Evolutionary conservation across 2,113 vertebrate genomes (phyloP).

Genomic region (Xiphophorus maculatus): DNA sequence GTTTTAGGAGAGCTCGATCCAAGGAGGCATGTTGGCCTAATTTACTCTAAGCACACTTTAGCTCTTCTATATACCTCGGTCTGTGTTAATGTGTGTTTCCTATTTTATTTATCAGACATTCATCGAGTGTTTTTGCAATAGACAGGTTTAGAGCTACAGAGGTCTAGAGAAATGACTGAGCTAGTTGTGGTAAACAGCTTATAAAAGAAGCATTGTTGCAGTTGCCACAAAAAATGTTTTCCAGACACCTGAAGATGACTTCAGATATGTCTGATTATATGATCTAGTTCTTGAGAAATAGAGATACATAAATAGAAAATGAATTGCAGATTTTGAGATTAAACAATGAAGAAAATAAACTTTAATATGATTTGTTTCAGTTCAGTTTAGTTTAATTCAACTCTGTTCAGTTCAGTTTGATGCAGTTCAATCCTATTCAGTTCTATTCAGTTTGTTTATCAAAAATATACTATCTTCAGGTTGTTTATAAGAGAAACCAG

Average conservation of each 20-base stretch:
- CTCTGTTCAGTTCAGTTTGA: too few relatives aligned
- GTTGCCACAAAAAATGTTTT: background rate
- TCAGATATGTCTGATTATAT: background rate
- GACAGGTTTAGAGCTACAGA: background rate
- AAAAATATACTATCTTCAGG: too few relatives aligned
- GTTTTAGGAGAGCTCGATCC: slow-evolving; percentile 33
- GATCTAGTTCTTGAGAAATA: background rate
- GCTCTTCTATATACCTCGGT: slow-evolving; percentile 28
- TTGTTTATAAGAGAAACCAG: too few relatives aligned
- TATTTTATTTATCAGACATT: background rate
- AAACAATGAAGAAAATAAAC: background rate
- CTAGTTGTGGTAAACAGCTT: background rate
- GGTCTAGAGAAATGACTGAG: background rate
- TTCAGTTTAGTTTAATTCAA: background rate
- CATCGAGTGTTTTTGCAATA: background rate
- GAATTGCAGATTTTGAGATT: background rate
- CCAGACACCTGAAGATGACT: background rate
- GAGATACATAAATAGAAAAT: background rate
- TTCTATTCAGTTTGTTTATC: too few relatives aligned
- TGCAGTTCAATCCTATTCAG: too few relatives aligned
- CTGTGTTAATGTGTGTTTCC: slow-evolving; percentile 22
- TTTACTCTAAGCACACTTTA: slow-evolving; percentile 26
- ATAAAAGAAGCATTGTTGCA: background rate
- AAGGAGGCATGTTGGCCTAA: slow-evolving; percentile 31
- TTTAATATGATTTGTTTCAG: background rate